Percentiles rank a stretch among this genome's conserved stretches.
Evolutionary conservation across 1,140 invertebrate species (phyloP).

Genomic region (Oppia nitens): DNA sequence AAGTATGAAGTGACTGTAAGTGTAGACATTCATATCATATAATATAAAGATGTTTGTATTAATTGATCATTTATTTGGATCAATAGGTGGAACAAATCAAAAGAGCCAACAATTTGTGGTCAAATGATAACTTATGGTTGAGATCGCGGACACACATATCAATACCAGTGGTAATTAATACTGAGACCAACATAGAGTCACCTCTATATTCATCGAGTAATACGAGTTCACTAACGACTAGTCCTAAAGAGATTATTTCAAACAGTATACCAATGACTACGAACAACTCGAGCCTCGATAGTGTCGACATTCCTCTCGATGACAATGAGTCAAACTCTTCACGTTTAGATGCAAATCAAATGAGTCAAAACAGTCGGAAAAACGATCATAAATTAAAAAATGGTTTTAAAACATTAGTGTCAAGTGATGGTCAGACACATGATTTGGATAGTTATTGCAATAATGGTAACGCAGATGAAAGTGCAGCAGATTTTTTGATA

Average conservation of each 20-base stretch:
- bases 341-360: not conserved
- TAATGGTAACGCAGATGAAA: constrained; percentile 40
- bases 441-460: constrained; percentile 4
- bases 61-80: not conserved
- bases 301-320: constrained; percentile 4
- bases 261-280: not conserved
- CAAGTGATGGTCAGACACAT: not conserved
- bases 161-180: constrained; percentile 44
- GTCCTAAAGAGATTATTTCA: not conserved
- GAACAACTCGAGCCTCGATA: constrained; percentile 5
- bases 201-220: not conserved
- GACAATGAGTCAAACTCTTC: not conserved
- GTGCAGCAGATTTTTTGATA: constrained; percentile 59
- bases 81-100: constrained; percentile 72
- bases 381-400: not conserved
- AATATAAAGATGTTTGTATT: constrained; percentile 6
- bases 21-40: constrained; percentile 21
- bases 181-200: constrained; percentile 12
- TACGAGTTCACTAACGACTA: constrained; percentile 37
- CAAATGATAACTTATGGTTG: constrained; percentile 70
- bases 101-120: constrained; percentile 66
- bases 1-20: constrained; percentile 81
- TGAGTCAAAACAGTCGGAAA: not conserved
- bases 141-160: constrained; percentile 47
- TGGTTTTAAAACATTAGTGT: not conserved